These are phyloP conservation scores for Mystacornis crossleyi DNA, from an alignment of 2,113 vertebrate species.

Conservation along the genomic window DNA sequence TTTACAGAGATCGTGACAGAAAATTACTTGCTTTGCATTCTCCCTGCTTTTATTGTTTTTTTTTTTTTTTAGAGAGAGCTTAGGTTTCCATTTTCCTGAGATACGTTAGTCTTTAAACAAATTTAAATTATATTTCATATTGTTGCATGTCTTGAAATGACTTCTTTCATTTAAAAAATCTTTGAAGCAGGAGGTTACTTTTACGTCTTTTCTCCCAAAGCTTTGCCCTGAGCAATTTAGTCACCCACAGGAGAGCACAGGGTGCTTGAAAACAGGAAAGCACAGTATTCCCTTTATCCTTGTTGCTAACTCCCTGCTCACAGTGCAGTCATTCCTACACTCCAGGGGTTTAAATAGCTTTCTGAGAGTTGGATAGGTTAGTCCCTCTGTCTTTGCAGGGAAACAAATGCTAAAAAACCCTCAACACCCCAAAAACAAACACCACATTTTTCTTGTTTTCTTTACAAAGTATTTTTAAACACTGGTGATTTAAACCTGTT, in stretches of 20 bases:
- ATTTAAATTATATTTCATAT: neutral
- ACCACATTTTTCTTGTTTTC: neutral
- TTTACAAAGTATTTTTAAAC: neutral
- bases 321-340: neutral
- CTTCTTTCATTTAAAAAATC: neutral
- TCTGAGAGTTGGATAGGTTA: neutral
- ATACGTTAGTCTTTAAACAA: neutral
- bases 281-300: neutral
- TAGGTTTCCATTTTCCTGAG: neutral
- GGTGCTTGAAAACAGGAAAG: neutral
- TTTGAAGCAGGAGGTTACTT: neutral
- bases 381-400: neutral
- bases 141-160: neutral
- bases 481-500: neutral
- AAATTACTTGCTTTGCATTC: neutral
- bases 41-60: neutral
- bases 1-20: neutral
- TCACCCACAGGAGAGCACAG: neutral
- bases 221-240: neutral
- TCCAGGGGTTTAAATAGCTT: neutral
- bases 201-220: neutral
- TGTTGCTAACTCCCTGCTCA: neutral
- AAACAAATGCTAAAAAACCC: neutral
- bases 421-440: too few species aligned
- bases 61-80: neutral